Evolutionary conservation across 2,113 vertebrate genomes (phyloP), one percentile per base, ranked within the genome.

Genomic region (Eclectus roratus): DNA sequence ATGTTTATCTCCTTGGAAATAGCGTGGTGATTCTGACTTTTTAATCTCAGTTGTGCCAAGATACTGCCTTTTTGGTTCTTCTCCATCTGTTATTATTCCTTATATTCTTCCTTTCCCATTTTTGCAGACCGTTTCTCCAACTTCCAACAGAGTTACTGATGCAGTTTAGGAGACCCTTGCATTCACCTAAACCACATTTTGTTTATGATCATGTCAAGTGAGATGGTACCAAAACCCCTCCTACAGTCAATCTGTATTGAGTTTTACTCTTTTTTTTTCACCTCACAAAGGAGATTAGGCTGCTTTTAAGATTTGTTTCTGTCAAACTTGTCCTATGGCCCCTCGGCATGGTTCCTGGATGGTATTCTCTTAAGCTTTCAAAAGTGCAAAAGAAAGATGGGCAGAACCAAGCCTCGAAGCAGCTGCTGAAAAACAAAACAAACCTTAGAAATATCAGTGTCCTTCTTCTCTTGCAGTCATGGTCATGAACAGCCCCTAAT

Each of bases 391-490:
- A 82, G 35, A 25, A 3, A 6, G 33, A 41, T 17, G 46, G 58
- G 50, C 64, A 74, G 43, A 53, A 71, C 55, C 5, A 68, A 90
- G 5, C 55, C 76, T 63, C 5, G 33, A 66, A 68, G 41, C 31
- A 66, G 46, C 46, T 50, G 13, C 68, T 44, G 16, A 58, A 88
- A 90, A 55, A 19, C 56, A 23, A 58, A 58, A 7, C 13, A 80
- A 73, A 95, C 14, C 60, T 6, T 8, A 3, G 65, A n/a, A 43
- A 0, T 43, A 15, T 39, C 37, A 31, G 8, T 4, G 25, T 43
- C 53, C 24, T 31, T 17, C 41, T 24, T 28, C 17, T 53, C 20
- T 0, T 3, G 4, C 44, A 70, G 16, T 43, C 65, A 13, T 0
- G 2, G 37, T 46, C 50, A 24, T 68, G 65, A 78, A 9, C 13